Evolutionary conservation across 2,888 invertebrate genomes (phyloP).

Genomic region (Caradrina clavipalpis): DNA sequence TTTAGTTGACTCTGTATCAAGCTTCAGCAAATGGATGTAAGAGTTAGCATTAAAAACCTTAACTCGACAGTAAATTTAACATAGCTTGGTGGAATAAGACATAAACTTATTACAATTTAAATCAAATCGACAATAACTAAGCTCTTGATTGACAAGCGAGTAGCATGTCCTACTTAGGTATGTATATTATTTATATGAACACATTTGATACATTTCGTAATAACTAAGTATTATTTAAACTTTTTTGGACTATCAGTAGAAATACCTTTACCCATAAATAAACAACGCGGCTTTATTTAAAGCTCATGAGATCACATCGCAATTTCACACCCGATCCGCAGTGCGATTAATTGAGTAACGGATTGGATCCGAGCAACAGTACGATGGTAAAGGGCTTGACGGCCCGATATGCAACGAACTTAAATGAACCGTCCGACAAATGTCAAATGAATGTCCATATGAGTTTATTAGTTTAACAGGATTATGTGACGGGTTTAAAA

Average conservation of each 20-base stretch:
- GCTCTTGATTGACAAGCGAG: no score
- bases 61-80: no score
- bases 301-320: constrained; percentile 46
- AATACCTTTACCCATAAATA: not conserved
- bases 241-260: not conserved
- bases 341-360: constrained; percentile 45
- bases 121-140: no score
- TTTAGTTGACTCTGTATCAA: no score
- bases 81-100: no score
- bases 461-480: not conserved
- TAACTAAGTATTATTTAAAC: no score
- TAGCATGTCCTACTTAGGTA: no score
- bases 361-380: constrained; percentile 7
- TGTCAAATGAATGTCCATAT: not conserved
- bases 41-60: no score
- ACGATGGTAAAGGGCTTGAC: constrained; percentile 1
- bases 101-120: no score
- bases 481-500: no score
- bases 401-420: not conserved
- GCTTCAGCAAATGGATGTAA: no score
- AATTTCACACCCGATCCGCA: constrained; percentile 52
- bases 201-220: not conserved
- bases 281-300: constrained; percentile 40
- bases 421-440: not conserved
- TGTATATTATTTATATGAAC: no score